Conservation (phyloP, 2,797 vertebrate genomes). For the Synaphobranchus kaupii region DNA sequence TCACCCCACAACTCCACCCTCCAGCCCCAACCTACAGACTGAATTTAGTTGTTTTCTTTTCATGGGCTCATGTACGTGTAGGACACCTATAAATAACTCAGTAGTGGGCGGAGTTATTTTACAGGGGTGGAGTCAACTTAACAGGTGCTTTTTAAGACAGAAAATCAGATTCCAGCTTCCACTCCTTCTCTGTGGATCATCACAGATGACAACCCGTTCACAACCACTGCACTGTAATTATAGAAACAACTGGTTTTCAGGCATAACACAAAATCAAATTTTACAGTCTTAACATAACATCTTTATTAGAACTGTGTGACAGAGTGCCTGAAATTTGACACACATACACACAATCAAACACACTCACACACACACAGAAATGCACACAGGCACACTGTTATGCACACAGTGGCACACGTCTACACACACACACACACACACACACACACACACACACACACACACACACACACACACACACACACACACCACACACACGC, state of each 20-base stretch:
- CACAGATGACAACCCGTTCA: not conserved
- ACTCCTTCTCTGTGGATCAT: not conserved
- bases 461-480: slow-evolving; percentile 37
- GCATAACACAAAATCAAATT: slow-evolving; percentile 11
- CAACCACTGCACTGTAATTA: not conserved
- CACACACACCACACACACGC: slow-evolving; percentile 52
- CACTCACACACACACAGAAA: slow-evolving; percentile 30
- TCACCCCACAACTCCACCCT: not conserved
- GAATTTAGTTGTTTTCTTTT: not conserved
- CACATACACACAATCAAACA: slow-evolving; percentile 30
- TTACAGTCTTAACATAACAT: slow-evolving; percentile 34
- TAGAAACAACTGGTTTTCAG: not conserved
- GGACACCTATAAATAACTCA: not conserved
- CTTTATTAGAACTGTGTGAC: not conserved
- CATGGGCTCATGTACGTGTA: not conserved
- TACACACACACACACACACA: slow-evolving; percentile 31
- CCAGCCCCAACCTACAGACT: not conserved
- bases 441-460: slow-evolving; percentile 13
- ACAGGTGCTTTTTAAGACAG: not conserved
- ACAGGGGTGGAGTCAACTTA: not conserved
- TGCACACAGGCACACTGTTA: slow-evolving; percentile 46
- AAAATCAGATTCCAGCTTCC: not conserved
- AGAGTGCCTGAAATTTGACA: not conserved
- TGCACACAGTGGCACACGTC: slow-evolving; percentile 56
- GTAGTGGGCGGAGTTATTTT: not conserved